These are phyloP conservation scores for Clarias platycephalus DNA, from an alignment of 2,797 vertebrate genomes.

Conservation along the genomic window DNA sequence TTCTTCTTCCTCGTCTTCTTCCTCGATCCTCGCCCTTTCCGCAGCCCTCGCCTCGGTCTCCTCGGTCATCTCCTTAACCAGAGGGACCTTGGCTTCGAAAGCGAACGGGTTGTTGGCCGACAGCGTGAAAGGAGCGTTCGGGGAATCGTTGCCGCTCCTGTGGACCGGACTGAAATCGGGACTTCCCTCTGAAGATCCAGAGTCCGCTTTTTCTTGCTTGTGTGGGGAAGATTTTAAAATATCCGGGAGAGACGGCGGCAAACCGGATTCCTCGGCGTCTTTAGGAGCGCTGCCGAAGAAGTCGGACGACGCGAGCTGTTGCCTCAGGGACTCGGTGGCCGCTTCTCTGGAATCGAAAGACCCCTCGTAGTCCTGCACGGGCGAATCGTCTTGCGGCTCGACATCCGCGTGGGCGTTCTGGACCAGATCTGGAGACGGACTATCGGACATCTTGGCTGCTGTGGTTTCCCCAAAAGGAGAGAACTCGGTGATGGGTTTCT, in stretches of 20 bases:
- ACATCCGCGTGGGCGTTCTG: conserved; percentile 83
- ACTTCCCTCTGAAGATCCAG: conserved; percentile 76
- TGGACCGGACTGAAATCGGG: conserved; percentile 74
- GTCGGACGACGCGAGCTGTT: conserved; percentile 58
- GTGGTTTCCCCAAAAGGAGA: conserved; percentile 69
- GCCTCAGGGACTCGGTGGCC: conserved; percentile 73
- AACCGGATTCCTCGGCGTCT: conserved; percentile 69
- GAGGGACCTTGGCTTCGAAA: conserved; percentile 78
- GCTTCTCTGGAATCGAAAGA: conserved; percentile 79
- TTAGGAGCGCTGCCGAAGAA: conserved; percentile 75
- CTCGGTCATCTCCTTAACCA: conserved; percentile 75
- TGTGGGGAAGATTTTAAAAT: conserved; percentile 87
- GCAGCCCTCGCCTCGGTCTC: conserved; percentile 68
- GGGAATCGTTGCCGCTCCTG: conserved; percentile 72
- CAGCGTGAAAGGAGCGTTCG: conserved; percentile 71
- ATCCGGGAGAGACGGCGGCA: conserved; percentile 83
- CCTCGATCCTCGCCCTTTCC: conserved; percentile 61
- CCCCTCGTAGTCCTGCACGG: conserved; percentile 77
- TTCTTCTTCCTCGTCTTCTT: conserved; percentile 74
- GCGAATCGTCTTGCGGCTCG: conserved; percentile 75
- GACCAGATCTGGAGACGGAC: conserved; percentile 92
- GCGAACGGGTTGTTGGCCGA: conserved; percentile 81
- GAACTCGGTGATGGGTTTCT: conserved; percentile 61
- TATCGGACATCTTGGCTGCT: conserved; percentile 79
- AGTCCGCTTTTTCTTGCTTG: conserved; percentile 74